These are phyloP conservation scores for Tinea pellionella DNA, from an alignment of 2,888 invertebrate species.

Conservation along the genomic window DNA sequence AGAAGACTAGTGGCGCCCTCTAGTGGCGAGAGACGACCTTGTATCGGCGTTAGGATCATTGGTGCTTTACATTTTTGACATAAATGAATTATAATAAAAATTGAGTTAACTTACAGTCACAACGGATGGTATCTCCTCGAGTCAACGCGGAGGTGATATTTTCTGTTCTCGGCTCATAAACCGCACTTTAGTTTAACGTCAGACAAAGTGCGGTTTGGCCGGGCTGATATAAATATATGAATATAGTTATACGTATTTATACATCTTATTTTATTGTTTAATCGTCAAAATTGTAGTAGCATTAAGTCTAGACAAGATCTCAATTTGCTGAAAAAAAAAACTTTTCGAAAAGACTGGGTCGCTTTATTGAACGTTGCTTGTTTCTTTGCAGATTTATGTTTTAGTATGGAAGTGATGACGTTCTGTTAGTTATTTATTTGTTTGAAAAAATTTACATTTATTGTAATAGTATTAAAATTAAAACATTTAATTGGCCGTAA, in stretches of 20 bases:
- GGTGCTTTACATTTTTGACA: not conserved
- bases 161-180: too few species aligned
- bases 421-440: constrained; percentile 28
- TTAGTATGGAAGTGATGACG: too few species aligned
- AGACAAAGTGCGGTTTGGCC: too few species aligned
- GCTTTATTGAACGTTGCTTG: constrained; percentile 70
- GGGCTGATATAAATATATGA: too few species aligned
- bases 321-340: constrained; percentile 70
- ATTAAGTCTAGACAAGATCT: constrained; percentile 66
- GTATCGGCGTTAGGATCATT: not conserved
- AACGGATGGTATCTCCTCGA: too few species aligned
- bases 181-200: too few species aligned
- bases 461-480: too few species aligned
- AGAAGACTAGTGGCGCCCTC: constrained; percentile 38
- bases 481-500: too few species aligned
- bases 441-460: too few species aligned
- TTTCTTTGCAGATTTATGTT: constrained; percentile 50
- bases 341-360: constrained; percentile 68
- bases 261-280: not conserved
- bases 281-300: not conserved
- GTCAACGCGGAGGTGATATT: too few species aligned
- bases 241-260: not conserved
- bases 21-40: not conserved
- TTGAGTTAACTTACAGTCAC: too few species aligned
- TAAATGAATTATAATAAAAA: not conserved